Evolutionary conservation across 2,797 vertebrate genomes (phyloP).

Genomic region (Chelon auratus): DNA sequence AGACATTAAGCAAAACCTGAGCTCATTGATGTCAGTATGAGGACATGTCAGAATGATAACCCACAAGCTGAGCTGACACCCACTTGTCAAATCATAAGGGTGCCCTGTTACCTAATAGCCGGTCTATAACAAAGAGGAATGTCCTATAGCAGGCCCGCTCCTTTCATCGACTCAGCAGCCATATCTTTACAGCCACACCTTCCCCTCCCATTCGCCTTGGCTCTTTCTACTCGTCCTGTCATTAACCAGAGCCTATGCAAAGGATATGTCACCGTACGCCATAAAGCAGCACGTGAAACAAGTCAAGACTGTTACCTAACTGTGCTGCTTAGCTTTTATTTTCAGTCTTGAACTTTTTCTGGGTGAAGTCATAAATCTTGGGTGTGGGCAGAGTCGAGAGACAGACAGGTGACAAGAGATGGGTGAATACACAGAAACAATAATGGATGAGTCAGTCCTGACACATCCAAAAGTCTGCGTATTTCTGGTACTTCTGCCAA

Average conservation of each 20-base stretch:
- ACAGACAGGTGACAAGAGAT: constrained; percentile 44
- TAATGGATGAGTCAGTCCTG: constrained; percentile 22
- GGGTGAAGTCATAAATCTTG: constrained; percentile 17
- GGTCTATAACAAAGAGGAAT: constrained; percentile 60
- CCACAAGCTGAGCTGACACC: constrained; percentile 30
- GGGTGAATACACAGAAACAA: neutral
- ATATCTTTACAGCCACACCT: constrained; percentile 73
- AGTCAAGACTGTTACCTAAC: constrained; percentile 48
- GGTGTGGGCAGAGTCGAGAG: constrained; percentile 46
- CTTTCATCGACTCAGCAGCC: constrained; percentile 66
- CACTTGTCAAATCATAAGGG: constrained; percentile 46
- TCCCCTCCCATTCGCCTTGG: constrained; percentile 61
- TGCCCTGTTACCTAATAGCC: constrained; percentile 51
- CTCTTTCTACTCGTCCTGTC: constrained; percentile 53
- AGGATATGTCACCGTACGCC: constrained; percentile 58
- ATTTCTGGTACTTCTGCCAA: constrained; percentile 34
- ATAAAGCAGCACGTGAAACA: constrained; percentile 66
- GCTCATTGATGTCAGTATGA: neutral
- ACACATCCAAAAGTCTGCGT: constrained; percentile 12
- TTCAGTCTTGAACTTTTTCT: neutral
- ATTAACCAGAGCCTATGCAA: constrained; percentile 64
- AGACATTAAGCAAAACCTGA: constrained; percentile 7
- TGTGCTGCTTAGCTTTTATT: constrained; percentile 34
- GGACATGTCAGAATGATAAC: neutral
- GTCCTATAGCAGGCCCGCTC: constrained; percentile 35